Evolutionary conservation across 2,797 vertebrate species (phyloP).

Genomic region (Cottoperca gobio): DNA sequence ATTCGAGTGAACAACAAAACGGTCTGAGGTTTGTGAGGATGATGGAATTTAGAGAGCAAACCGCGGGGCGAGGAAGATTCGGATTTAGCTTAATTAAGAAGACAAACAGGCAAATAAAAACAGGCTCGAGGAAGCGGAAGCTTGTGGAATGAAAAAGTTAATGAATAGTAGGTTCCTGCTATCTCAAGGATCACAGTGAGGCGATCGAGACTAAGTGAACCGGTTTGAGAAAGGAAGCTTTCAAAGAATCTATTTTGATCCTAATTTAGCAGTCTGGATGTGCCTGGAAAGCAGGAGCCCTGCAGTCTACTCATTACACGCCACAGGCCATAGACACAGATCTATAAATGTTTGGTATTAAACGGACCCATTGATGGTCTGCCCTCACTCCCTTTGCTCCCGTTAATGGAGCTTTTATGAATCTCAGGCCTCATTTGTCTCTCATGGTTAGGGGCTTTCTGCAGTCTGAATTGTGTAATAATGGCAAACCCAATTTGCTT

Average conservation of each 20-base stretch:
- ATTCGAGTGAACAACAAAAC: constrained; percentile 21
- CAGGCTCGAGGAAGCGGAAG: background rate
- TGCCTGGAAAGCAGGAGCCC: constrained; percentile 62
- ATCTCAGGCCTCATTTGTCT: constrained; percentile 84
- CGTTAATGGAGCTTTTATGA: constrained; percentile 84
- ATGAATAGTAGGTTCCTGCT: constrained; percentile 13
- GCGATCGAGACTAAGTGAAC: constrained; percentile 29
- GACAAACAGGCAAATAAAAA: constrained; percentile 25
- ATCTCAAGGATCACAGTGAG: constrained; percentile 8
- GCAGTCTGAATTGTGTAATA: constrained; percentile 82
- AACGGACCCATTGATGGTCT: constrained; percentile 75
- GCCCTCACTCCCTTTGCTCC: constrained; percentile 72
- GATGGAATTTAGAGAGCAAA: constrained; percentile 16
- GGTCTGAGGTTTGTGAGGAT: constrained; percentile 12
- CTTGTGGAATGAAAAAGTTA: background rate
- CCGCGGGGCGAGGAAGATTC: background rate
- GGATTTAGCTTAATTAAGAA: constrained; percentile 41
- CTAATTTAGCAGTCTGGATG: constrained; percentile 59
- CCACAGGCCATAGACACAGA: constrained; percentile 72
- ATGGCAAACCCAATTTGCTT: constrained; percentile 86
- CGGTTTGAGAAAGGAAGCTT: constrained; percentile 27
- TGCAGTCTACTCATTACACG: constrained; percentile 64
- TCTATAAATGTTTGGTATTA: constrained; percentile 80
- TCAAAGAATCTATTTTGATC: constrained; percentile 64
- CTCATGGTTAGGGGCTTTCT: constrained; percentile 81